phyloP scores from a whole-genome alignment of 2,888 invertebrate species.

The Drosophila nigritarsus region DNA sequence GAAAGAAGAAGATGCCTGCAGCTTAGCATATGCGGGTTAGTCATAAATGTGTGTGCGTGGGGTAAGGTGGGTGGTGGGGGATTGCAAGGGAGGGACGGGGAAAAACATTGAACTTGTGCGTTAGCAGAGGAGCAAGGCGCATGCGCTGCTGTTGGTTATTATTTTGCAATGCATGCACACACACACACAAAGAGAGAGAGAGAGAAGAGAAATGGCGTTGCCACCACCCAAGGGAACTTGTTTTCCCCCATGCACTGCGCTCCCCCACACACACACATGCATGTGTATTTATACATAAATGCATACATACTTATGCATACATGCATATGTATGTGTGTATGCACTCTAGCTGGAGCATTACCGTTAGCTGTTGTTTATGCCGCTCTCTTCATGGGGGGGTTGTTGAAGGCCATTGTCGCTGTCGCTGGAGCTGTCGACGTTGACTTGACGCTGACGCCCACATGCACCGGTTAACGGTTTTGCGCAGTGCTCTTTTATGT shows the following conservation, averaged over 20 bases:
- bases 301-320: constrained; percentile 1
- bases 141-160: constrained; percentile 47
- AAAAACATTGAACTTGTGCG: constrained; percentile 64
- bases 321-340: constrained; percentile 8
- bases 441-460: constrained; percentile 59
- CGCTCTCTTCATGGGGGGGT: constrained; percentile 75
- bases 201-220: constrained; percentile 35
- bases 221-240: constrained; percentile 72
- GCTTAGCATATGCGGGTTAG: constrained; percentile 50
- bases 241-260: constrained; percentile 61
- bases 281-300: background rate
- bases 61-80: background rate
- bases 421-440: constrained; percentile 27
- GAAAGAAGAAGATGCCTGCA: constrained; percentile 56
- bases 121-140: constrained; percentile 50
- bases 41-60: constrained; percentile 42
- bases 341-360: constrained; percentile 53
- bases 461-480: constrained; percentile 72
- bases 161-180: constrained; percentile 49
- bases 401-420: constrained; percentile 73
- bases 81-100: background rate
- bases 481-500: constrained; percentile 37
- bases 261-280: constrained; percentile 31
- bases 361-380: constrained; percentile 51
- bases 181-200: background rate